Percentiles rank a stretch among this genome's conserved stretches.
Conservation (phyloP, 2,888 invertebrate species). For the Eupithecia exiguata region DNA sequence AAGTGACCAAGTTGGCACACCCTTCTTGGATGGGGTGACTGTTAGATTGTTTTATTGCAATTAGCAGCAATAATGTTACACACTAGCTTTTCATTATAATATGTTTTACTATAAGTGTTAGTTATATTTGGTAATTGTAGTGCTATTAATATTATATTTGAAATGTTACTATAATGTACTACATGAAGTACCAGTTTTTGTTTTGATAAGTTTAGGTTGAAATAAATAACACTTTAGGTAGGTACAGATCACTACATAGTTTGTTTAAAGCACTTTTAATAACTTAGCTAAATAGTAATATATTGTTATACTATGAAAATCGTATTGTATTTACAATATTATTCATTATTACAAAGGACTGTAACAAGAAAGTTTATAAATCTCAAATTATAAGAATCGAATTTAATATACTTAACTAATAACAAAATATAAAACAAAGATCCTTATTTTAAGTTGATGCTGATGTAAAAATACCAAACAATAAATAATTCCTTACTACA, state of each 20-base stretch:
- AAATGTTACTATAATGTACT: not conserved
- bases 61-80: not conserved
- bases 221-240: not conserved
- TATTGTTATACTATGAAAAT: not conserved
- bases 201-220: not conserved
- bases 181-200: not conserved
- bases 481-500: not conserved
- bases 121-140: not conserved
- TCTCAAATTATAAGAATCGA: not conserved
- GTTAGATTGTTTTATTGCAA: not conserved
- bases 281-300: not conserved
- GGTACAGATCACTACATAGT: not conserved
- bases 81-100: not conserved
- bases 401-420: constrained; percentile 1
- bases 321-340: not conserved
- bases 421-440: not conserved
- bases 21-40: constrained; percentile 36
- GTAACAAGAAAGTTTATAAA: not conserved
- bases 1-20: constrained; percentile 55
- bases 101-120: constrained; percentile 2
- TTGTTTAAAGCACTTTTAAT: not conserved
- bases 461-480: constrained; percentile 7
- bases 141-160: not conserved
- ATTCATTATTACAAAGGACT: not conserved
- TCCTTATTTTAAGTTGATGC: constrained; percentile 2